phyloP scores from a whole-genome alignment of 2,797 vertebrate species.

The Rhodeus uyekii region DNA sequence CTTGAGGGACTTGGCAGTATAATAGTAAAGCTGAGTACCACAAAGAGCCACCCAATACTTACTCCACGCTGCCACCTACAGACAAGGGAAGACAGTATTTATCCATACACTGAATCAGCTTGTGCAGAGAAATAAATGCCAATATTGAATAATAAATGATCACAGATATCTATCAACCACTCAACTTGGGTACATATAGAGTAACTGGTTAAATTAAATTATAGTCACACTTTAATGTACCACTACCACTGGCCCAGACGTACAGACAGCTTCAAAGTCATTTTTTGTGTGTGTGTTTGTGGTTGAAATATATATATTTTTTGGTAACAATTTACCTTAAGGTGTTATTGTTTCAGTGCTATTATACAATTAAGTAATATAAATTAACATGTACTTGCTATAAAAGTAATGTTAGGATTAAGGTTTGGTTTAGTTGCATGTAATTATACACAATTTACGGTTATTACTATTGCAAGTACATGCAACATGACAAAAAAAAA shows the following conservation, averaged over 20 bases:
- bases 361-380: neutral
- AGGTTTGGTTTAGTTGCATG: neutral
- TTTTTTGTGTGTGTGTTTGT: neutral
- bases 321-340: neutral
- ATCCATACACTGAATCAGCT: neutral
- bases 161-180: neutral
- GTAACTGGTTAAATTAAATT: neutral
- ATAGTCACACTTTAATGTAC: neutral
- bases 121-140: neutral
- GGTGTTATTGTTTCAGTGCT: neutral
- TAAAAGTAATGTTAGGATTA: too few relatives aligned
- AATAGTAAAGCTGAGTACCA: conserved; percentile 93
- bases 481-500: neutral
- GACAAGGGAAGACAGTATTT: neutral
- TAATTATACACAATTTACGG: neutral
- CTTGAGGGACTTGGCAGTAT: conserved; percentile 97
- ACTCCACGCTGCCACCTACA: conserved; percentile 95
- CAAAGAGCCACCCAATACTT: conserved; percentile 97
- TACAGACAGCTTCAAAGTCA: neutral
- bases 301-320: neutral
- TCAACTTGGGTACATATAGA: neutral
- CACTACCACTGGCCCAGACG: neutral
- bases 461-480: neutral
- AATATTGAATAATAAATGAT: too few relatives aligned
- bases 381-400: neutral